Conservation (phyloP, 2,113 vertebrate species). For the Otus sunia region DNA sequence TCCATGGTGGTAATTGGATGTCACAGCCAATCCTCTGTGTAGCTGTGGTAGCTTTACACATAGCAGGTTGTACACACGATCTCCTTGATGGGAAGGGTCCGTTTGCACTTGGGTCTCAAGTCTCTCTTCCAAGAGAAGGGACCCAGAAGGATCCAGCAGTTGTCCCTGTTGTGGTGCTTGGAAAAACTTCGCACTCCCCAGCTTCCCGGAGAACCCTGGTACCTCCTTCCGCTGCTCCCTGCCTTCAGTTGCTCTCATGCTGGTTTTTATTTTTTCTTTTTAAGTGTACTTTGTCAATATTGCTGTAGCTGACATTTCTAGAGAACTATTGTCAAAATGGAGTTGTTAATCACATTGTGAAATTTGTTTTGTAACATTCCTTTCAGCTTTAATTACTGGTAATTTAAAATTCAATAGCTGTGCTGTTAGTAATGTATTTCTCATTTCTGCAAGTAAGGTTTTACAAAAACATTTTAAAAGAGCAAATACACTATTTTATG, state of each 20-base stretch:
- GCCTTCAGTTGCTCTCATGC: fast-evolving
- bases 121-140: fast-evolving
- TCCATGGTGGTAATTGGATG: fast-evolving
- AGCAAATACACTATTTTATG: not conserved
- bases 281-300: not conserved
- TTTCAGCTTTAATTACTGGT: constrained; percentile 55
- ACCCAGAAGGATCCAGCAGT: not conserved
- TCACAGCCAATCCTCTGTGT: fast-evolving
- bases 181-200: fast-evolving
- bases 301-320: not conserved
- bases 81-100: not conserved
- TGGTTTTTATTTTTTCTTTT: not conserved
- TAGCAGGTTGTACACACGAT: fast-evolving
- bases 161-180: fast-evolving
- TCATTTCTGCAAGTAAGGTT: constrained; percentile 3
- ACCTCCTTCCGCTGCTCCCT: not conserved
- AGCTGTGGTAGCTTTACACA: not conserved
- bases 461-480: not conserved
- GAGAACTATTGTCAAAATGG: not conserved
- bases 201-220: fast-evolving
- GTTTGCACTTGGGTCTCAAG: fast-evolving
- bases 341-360: not conserved
- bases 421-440: not conserved
- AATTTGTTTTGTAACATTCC: constrained; percentile 56
- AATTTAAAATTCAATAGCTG: constrained; percentile 43